Conservation (phyloP, 2,888 invertebrate genomes). For the Strigamia maritima region DNA sequence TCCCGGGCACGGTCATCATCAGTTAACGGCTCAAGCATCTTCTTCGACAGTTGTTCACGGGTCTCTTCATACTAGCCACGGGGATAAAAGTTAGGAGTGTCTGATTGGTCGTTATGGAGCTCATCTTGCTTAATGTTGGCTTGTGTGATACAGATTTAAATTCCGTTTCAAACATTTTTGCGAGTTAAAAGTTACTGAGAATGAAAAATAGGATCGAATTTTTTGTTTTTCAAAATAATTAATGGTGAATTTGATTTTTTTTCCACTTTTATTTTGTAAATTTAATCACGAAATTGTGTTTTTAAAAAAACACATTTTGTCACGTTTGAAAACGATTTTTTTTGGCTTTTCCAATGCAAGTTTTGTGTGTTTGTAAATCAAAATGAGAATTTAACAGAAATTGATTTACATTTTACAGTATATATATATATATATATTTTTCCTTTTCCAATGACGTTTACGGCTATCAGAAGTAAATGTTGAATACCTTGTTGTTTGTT, state of each 20-base stretch:
- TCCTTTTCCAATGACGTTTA: not conserved
- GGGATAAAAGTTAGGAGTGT: slow-evolving; percentile 26
- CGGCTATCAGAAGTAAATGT: not conserved
- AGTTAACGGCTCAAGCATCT: slow-evolving; percentile 35
- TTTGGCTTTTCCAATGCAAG: not conserved
- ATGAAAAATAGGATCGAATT: not conserved
- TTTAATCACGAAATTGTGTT: slow-evolving; percentile 1
- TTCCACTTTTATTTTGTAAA: not conserved
- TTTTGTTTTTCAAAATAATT: not conserved
- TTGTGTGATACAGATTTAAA: slow-evolving; percentile 2
- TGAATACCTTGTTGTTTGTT: not conserved
- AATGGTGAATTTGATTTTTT: not conserved
- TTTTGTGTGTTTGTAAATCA: not conserved
- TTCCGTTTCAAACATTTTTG: not conserved
- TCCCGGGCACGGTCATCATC: slow-evolving; percentile 38
- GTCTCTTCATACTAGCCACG: slow-evolving; percentile 18
- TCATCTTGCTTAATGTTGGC: slow-evolving; percentile 16
- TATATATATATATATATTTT: not conserved
- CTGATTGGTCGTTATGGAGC: not conserved
- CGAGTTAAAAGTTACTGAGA: not conserved
- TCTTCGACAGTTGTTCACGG: not conserved
- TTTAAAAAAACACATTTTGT: not conserved
- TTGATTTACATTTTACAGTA: not conserved
- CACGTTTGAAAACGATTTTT: not conserved
- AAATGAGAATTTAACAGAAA: not conserved